phyloP scores from a whole-genome alignment of 2,888 invertebrate species.

The Anoplius nigerrimus region DNA sequence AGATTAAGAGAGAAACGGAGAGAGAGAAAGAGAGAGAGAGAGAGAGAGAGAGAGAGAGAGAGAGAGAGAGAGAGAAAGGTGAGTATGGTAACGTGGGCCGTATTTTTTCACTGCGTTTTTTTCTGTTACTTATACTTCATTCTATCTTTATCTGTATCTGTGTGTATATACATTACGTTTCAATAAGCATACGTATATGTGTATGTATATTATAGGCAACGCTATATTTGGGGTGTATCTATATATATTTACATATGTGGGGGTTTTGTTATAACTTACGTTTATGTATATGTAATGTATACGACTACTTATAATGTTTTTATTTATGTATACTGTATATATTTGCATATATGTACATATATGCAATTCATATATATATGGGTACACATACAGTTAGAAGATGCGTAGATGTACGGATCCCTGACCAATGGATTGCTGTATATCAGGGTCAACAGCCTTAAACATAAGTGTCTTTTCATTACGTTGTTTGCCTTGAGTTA shows the following conservation, averaged over 20 bases:
- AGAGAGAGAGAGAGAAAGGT: too few relatives aligned
- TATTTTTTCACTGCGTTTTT: too few relatives aligned
- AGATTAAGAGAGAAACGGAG: too few relatives aligned
- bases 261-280: not conserved
- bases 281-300: not conserved
- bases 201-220: not conserved
- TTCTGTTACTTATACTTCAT: too few relatives aligned
- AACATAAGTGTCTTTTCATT: too few relatives aligned
- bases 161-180: constrained; percentile 1
- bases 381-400: not conserved
- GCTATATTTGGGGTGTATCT: constrained; percentile 2
- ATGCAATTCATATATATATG: not conserved
- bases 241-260: constrained; percentile 5
- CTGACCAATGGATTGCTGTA: not conserved
- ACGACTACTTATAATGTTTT: not conserved
- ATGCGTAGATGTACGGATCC: not conserved
- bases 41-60: too few relatives aligned
- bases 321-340: not conserved
- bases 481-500: not conserved
- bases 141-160: constrained; percentile 3
- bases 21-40: too few relatives aligned
- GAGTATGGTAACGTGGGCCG: too few relatives aligned
- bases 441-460: not conserved
- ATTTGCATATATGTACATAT: not conserved
- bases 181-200: not conserved